Evolutionary conservation across 2,888 invertebrate genomes (phyloP).

Genomic region (Troglohyphantes excavatus): DNA sequence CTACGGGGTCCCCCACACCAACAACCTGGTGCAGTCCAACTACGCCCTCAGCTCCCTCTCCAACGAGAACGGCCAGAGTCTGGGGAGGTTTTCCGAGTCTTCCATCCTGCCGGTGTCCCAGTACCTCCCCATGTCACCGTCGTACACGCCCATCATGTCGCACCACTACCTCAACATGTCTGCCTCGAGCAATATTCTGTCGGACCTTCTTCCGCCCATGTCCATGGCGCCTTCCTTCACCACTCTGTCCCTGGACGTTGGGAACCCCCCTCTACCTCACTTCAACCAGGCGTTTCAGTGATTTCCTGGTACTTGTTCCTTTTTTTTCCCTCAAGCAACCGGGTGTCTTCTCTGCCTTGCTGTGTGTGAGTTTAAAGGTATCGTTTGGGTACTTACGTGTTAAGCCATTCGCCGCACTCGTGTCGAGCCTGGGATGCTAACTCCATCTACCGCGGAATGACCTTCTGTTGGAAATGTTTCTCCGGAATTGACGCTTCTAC

Average conservation of each 20-base stretch:
- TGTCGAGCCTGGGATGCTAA: too few relatives aligned
- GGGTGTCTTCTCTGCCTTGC: too few relatives aligned
- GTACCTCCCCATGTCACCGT: slow-evolving; percentile 68
- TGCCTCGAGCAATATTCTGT: slow-evolving; percentile 66
- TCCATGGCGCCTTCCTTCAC: slow-evolving; percentile 71
- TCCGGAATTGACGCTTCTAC: too few relatives aligned
- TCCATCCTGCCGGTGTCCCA: slow-evolving; percentile 65
- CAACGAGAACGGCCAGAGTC: slow-evolving; percentile 63
- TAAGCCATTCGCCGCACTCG: too few relatives aligned
- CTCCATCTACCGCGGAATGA: too few relatives aligned
- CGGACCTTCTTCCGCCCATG: slow-evolving; percentile 75
- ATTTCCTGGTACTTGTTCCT: not conserved
- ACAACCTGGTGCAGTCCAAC: slow-evolving; percentile 63
- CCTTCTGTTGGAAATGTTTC: too few relatives aligned
- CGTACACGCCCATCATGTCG: slow-evolving; percentile 70
- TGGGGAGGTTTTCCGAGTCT: slow-evolving; percentile 57
- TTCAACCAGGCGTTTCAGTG: slow-evolving; percentile 80
- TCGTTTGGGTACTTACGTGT: too few relatives aligned
- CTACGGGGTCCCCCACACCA: slow-evolving; percentile 49
- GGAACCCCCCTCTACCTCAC: slow-evolving; percentile 79
- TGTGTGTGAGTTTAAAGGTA: too few relatives aligned
- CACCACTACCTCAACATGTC: slow-evolving; percentile 77
- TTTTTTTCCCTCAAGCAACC: too few relatives aligned
- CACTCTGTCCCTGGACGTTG: slow-evolving; percentile 66
- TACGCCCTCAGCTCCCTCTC: slow-evolving; percentile 47